A percentile compares a stretch with the other conserved stretches of the same genome.
phyloP scores from a whole-genome alignment of 2,113 vertebrate genomes.

The Cettia cetti region DNA sequence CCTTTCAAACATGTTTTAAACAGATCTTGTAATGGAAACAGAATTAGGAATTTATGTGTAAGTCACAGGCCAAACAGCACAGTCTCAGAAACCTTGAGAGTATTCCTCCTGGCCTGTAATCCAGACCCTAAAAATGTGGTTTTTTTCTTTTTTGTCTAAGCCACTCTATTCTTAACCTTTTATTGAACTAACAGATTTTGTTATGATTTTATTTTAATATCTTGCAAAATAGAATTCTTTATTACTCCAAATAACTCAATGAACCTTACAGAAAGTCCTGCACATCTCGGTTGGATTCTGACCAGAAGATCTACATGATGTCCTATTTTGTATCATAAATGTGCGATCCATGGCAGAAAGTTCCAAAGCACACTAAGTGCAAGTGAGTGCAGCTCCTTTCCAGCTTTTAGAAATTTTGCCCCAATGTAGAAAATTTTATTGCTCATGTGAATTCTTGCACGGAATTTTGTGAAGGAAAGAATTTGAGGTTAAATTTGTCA shows the following conservation, averaged over 20 bases:
- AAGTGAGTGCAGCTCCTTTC: not conserved
- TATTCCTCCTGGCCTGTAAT: not conserved
- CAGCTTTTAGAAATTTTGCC: not conserved
- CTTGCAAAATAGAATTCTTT: not conserved
- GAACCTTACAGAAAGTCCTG: not conserved
- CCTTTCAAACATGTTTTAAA: not conserved
- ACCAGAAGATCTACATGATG: not conserved
- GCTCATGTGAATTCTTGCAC: fast-evolving
- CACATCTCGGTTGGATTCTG: not conserved
- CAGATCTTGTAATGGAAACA: not conserved
- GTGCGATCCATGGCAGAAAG: not conserved
- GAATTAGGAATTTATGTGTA: not conserved
- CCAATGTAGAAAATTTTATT: not conserved
- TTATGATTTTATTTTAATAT: not conserved
- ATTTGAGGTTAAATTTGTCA: not conserved
- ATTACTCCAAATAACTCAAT: not conserved
- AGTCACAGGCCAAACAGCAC: not conserved
- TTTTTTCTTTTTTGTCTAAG: not conserved
- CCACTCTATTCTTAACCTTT: not conserved
- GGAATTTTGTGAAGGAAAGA: not conserved
- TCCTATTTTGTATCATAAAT: not conserved
- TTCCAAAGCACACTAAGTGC: not conserved
- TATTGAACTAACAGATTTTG: not conserved
- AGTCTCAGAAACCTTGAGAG: not conserved
- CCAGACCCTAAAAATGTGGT: not conserved